phyloP scores from a whole-genome alignment of 2,888 invertebrate species.

The Hyalella azteca region DNA sequence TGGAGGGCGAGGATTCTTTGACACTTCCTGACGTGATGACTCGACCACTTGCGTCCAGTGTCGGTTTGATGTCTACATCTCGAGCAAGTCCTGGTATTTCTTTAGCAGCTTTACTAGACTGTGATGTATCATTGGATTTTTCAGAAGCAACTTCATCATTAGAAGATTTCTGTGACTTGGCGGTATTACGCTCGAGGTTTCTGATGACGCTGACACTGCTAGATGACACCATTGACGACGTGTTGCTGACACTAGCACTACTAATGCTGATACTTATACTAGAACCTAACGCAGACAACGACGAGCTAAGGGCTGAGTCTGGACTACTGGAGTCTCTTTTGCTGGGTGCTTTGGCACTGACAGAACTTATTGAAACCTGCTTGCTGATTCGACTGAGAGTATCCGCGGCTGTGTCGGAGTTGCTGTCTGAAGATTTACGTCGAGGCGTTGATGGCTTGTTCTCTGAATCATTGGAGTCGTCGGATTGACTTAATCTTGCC shows the following conservation, averaged over 20 bases:
- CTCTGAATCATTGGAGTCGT: neutral
- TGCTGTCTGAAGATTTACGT: neutral
- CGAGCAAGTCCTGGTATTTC: neutral
- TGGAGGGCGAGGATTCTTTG: neutral
- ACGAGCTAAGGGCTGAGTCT: neutral
- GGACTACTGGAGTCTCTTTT: slow-evolving; percentile 7
- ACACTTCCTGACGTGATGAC: neutral
- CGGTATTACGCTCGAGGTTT: slow-evolving; percentile 8
- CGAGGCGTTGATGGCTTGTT: slow-evolving; percentile 3
- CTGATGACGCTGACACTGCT: slow-evolving; percentile 23
- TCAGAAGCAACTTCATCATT: neutral
- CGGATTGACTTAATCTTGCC: neutral
- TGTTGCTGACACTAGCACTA: neutral
- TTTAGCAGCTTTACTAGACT: neutral
- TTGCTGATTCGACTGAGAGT: slow-evolving; percentile 25
- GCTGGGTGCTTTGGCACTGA: neutral
- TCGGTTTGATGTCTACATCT: slow-evolving; percentile 25
- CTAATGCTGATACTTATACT: slow-evolving; percentile 15
- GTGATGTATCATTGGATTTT: neutral
- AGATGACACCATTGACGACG: neutral
- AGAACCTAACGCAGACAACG: neutral
- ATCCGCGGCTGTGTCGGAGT: neutral
- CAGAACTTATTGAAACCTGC: slow-evolving; percentile 25
- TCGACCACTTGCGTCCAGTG: neutral
- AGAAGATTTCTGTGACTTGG: neutral